Evolutionary conservation across 2,888 invertebrate species (phyloP).

Genomic region (Cacoxenus indagator): DNA sequence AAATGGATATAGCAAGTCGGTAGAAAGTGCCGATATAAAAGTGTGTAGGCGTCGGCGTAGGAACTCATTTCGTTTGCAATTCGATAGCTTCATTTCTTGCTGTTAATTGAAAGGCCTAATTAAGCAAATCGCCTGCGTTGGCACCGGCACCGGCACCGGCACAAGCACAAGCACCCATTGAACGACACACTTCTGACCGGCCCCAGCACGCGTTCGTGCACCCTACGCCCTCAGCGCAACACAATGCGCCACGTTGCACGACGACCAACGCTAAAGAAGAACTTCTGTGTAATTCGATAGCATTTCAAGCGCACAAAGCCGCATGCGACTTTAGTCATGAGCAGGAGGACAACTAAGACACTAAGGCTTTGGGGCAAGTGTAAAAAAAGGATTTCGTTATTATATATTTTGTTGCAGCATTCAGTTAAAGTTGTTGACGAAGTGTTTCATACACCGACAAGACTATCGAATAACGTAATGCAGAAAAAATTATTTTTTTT

Average conservation of each 20-base stretch:
- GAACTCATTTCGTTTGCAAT: slow-evolving; percentile 41
- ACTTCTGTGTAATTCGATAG: slow-evolving; percentile 47
- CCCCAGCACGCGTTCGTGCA: slow-evolving; percentile 1
- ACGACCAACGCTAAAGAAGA: slow-evolving; percentile 10
- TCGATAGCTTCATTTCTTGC: slow-evolving; percentile 67
- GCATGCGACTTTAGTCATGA: slow-evolving; percentile 22
- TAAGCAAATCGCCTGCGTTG: slow-evolving; percentile 52
- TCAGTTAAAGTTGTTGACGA: slow-evolving; percentile 17
- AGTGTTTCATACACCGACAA: slow-evolving; percentile 46
- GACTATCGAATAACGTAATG: slow-evolving; percentile 51
- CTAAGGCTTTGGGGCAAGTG: slow-evolving; percentile 52
- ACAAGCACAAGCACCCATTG: too few species aligned
- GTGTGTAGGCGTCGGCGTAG: too few species aligned
- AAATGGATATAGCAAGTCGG: background rate
- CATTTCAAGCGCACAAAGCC: slow-evolving; percentile 53
- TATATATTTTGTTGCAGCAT: slow-evolving; percentile 10
- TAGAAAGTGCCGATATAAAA: background rate
- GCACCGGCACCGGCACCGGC: background rate
- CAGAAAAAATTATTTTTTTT: slow-evolving; percentile 44
- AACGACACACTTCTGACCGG: slow-evolving; percentile 10
- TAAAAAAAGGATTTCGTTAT: slow-evolving; percentile 39
- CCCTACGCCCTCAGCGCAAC: background rate
- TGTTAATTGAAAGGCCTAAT: slow-evolving; percentile 66
- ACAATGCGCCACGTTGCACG: background rate
- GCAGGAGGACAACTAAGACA: background rate